A percentile compares a stretch with the other conserved stretches of the same genome.
Conservation (phyloP, 2,113 vertebrate genomes). For the Macrotus californicus region DNA sequence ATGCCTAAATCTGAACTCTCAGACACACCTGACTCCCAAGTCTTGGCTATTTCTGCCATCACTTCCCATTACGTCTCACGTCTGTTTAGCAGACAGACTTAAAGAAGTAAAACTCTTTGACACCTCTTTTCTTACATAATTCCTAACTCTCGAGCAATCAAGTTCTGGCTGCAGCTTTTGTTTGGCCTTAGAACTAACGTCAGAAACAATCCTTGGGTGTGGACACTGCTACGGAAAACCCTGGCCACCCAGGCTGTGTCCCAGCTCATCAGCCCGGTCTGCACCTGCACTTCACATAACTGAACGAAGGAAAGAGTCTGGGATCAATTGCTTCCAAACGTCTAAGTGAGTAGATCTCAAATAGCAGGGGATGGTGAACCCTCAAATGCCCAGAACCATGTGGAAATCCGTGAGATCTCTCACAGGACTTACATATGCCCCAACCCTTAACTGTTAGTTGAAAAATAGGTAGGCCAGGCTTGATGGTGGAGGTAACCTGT, state of each 20-base stretch:
- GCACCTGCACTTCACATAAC: background rate
- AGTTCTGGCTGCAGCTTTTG: background rate
- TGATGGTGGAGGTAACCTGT: background rate
- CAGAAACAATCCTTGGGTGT: background rate
- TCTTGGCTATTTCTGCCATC: background rate
- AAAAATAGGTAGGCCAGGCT: background rate
- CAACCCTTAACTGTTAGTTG: background rate
- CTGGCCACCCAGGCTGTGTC: background rate
- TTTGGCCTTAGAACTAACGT: background rate
- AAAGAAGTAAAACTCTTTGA: background rate
- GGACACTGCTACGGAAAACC: background rate
- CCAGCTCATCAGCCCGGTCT: background rate
- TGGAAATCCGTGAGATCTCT: constrained; percentile 4
- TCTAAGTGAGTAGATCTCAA: background rate
- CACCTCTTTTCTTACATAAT: background rate
- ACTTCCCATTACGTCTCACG: background rate
- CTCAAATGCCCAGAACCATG: background rate
- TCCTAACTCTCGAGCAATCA: background rate
- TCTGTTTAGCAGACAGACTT: background rate
- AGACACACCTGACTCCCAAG: background rate
- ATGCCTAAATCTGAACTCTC: background rate
- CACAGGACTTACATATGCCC: background rate
- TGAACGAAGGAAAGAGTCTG: background rate
- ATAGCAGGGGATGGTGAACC: background rate
- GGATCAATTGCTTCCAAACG: background rate